A percentile compares a stretch with the other conserved stretches of the same genome.
These are phyloP conservation scores for Drosophila takahashii DNA, from an alignment of 1,140 invertebrate genomes.

Conservation along the genomic window DNA sequence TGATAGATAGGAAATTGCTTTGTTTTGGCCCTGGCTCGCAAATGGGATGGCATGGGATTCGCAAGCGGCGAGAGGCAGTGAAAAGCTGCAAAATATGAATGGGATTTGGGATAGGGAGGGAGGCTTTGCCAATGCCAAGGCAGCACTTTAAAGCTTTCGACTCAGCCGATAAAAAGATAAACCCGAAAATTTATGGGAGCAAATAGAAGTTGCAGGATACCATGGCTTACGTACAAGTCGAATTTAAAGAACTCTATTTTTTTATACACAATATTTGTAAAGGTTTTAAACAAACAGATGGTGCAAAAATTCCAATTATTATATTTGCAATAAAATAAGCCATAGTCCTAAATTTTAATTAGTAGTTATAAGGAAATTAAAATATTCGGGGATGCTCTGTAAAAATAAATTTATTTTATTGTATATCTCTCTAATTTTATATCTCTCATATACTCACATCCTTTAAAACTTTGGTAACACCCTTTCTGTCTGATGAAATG, in stretches of 20 bases:
- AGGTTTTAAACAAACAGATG: no score
- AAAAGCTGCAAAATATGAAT: constrained; percentile 52
- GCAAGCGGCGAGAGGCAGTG: not conserved
- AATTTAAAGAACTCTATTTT: constrained; percentile 4
- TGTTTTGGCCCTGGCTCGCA: constrained; percentile 55
- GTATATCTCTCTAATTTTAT: no score
- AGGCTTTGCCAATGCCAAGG: constrained; percentile 25
- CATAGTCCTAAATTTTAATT: no score
- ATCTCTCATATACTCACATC: no score
- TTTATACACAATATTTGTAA: no score
- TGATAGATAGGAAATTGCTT: constrained; percentile 83
- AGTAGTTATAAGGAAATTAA: no score
- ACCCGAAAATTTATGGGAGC: constrained; percentile 50
- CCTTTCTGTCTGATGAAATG: constrained; percentile 34
- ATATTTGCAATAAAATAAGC: no score
- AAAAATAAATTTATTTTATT: no score
- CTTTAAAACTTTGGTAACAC: not conserved
- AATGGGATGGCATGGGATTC: constrained; percentile 10
- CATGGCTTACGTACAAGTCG: constrained; percentile 2
- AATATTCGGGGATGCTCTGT: no score
- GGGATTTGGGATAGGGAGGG: constrained; percentile 1
- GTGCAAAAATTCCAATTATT: no score
- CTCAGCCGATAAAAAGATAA: constrained; percentile 64
- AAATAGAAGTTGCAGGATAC: constrained; percentile 1
- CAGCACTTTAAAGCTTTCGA: constrained; percentile 64